These are phyloP conservation scores for Coleophora deauratella DNA, from an alignment of 2,888 invertebrate species.

Conservation along the genomic window DNA sequence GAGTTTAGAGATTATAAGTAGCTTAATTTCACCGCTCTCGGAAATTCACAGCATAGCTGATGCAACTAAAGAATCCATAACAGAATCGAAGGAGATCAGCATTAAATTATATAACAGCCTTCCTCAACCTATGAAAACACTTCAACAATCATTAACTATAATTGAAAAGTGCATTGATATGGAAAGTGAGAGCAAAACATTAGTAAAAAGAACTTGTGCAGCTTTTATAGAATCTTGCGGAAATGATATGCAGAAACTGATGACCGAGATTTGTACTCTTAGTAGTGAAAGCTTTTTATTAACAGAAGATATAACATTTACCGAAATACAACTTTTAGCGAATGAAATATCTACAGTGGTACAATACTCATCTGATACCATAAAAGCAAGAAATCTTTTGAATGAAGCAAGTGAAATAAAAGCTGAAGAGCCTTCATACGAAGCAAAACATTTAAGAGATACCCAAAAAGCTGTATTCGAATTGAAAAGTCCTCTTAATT, in stretches of 20 bases:
- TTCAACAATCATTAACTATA: slow-evolving; percentile 78
- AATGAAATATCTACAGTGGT: slow-evolving; percentile 67
- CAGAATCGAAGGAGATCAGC: slow-evolving; percentile 48
- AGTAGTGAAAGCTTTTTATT: slow-evolving; percentile 58
- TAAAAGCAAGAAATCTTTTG: slow-evolving; percentile 55
- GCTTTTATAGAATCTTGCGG: slow-evolving; percentile 77
- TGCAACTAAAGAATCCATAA: slow-evolving; percentile 59
- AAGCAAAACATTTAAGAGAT: slow-evolving; percentile 47
- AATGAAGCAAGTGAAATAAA: slow-evolving; percentile 49
- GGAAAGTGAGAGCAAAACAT: slow-evolving; percentile 77
- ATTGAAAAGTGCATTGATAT: slow-evolving; percentile 81
- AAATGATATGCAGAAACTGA: slow-evolving; percentile 66
- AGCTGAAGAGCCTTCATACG: slow-evolving; percentile 36
- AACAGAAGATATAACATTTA: slow-evolving; percentile 44
- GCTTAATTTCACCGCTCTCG: slow-evolving; percentile 75
- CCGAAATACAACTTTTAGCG: slow-evolving; percentile 57
- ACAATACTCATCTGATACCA: slow-evolving; percentile 68
- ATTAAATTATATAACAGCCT: slow-evolving; percentile 73
- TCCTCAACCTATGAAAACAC: slow-evolving; percentile 72
- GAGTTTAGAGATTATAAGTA: slow-evolving; percentile 78
- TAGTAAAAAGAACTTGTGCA: slow-evolving; percentile 80
- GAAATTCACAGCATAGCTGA: slow-evolving; percentile 77
- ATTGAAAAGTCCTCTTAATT: slow-evolving; percentile 46
- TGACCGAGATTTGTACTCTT: slow-evolving; percentile 58
- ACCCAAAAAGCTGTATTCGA: slow-evolving; percentile 61